Percentiles rank a stretch among this genome's conserved stretches.
Evolutionary conservation across 2,888 invertebrate genomes (phyloP).

Genomic region (Thalpophila matura): DNA sequence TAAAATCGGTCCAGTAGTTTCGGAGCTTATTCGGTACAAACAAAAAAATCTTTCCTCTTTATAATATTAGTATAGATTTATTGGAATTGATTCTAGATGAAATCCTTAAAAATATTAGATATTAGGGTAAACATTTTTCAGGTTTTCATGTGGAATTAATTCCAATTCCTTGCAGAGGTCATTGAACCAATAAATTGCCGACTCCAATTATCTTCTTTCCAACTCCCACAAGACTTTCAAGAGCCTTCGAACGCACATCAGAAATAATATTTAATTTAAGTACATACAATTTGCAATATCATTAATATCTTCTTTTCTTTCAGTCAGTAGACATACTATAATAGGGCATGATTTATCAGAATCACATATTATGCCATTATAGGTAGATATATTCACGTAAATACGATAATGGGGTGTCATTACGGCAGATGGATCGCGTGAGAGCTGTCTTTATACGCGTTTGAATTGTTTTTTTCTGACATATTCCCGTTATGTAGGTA

Average conservation of each 20-base stretch:
- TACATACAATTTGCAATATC: background rate
- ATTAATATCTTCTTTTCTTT: slow-evolving; percentile 13
- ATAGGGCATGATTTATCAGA: slow-evolving; percentile 45
- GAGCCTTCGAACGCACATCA: background rate
- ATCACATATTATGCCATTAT: slow-evolving; percentile 47
- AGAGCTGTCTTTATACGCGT: slow-evolving; percentile 21
- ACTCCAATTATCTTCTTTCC: too few relatives aligned
- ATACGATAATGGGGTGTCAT: slow-evolving; percentile 58
- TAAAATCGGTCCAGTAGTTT: too few relatives aligned
- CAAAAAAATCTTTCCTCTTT: too few relatives aligned
- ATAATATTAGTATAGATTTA: too few relatives aligned
- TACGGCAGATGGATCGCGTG: slow-evolving; percentile 48
- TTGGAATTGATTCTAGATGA: too few relatives aligned
- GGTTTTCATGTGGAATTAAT: too few relatives aligned
- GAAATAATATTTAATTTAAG: background rate
- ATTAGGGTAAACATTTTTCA: too few relatives aligned
- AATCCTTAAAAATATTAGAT: too few relatives aligned
- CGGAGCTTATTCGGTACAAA: too few relatives aligned
- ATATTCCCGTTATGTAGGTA: background rate
- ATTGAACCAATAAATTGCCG: too few relatives aligned
- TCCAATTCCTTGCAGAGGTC: too few relatives aligned
- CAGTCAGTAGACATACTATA: slow-evolving; percentile 19
- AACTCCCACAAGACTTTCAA: too few relatives aligned
- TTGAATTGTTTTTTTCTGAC: slow-evolving; percentile 23
- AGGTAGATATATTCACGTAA: slow-evolving; percentile 52